These are phyloP conservation scores for Protobothrops flavoviridis DNA, from an alignment of 2,113 vertebrate genomes.

Conservation along the genomic window DNA sequence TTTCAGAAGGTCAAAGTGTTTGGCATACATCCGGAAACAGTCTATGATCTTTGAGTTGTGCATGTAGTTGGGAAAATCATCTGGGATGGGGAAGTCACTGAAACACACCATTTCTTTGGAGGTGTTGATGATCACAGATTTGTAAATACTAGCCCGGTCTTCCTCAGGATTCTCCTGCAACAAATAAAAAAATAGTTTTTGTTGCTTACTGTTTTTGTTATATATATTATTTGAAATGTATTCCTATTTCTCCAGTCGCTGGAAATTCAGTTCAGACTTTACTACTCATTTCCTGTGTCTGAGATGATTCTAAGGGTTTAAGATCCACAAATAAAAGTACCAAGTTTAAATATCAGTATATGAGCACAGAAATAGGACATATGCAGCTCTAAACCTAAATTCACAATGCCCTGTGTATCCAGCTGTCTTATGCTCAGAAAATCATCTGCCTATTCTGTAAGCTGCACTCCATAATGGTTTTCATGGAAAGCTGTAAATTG, in stretches of 20 bases:
- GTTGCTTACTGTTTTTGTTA: neutral
- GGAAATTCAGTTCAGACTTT: neutral
- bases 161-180: conserved; percentile 75
- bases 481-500: neutral
- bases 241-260: neutral
- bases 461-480: neutral
- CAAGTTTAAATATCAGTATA: neutral
- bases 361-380: neutral
- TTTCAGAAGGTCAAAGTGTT: conserved; percentile 77
- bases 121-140: conserved; percentile 84
- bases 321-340: neutral
- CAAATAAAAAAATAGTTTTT: neutral
- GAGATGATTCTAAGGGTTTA: neutral
- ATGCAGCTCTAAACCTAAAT: neutral
- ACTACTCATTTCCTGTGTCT: neutral
- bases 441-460: neutral
- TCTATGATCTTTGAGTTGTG: conserved; percentile 79
- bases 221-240: neutral
- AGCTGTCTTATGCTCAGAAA: neutral
- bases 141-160: conserved; percentile 79
- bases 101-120: conserved; percentile 94
- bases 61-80: conserved; percentile 86
- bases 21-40: conserved; percentile 83
- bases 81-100: conserved; percentile 87
- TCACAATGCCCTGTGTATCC: neutral